phyloP scores from a whole-genome alignment of 2,797 vertebrate species.

The Erithacus rubecula region DNA sequence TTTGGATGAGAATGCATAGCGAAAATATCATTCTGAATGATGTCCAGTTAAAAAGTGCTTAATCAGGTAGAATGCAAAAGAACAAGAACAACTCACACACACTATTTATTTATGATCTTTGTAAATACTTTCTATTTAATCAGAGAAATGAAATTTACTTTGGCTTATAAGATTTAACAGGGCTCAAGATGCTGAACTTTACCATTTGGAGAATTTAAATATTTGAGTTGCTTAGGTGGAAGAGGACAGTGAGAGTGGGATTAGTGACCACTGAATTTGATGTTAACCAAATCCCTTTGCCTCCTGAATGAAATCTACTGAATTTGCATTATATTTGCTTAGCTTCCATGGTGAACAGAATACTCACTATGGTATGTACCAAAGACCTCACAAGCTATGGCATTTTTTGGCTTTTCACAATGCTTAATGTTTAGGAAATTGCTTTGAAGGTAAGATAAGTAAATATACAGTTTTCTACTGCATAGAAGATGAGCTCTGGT shows the following conservation, averaged over 20 bases:
- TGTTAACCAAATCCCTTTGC: conserved; percentile 9
- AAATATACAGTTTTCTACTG: neutral
- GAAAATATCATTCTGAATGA: neutral
- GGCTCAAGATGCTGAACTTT: conserved; percentile 35
- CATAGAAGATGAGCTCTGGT: neutral
- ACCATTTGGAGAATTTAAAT: conserved; percentile 36
- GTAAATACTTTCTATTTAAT: conserved; percentile 42
- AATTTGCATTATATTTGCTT: conserved; percentile 24
- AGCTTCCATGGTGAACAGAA: neutral
- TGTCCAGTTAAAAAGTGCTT: neutral
- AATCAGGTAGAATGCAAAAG: neutral
- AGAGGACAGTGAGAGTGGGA: neutral
- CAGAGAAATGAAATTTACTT: conserved; percentile 47
- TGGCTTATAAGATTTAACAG: conserved; percentile 17
- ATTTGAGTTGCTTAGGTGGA: neutral
- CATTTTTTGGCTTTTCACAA: neutral
- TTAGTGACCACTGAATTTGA: conserved; percentile 9
- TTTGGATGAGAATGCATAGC: neutral
- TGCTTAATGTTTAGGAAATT: neutral
- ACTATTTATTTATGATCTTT: conserved; percentile 10
- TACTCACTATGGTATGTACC: neutral
- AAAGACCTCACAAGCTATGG: neutral
- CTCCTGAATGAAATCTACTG: neutral
- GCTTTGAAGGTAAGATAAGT: neutral
- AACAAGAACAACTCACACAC: neutral